Conservation (phyloP, 2,113 vertebrate genomes). For the Hyaena hyaena region DNA sequence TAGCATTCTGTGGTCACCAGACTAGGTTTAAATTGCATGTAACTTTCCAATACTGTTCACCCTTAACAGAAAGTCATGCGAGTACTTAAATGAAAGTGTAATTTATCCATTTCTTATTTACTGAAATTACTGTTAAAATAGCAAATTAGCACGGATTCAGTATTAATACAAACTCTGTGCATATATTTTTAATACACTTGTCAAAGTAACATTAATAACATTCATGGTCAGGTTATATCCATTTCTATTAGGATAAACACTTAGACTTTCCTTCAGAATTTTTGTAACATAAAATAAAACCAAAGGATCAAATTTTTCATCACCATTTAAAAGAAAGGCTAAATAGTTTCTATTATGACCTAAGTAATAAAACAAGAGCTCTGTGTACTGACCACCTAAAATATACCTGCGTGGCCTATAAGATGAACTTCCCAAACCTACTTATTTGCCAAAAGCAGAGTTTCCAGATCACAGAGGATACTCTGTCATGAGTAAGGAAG, state of each 20-base stretch:
- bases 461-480: not conserved
- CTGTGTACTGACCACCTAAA: not conserved
- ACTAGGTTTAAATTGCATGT: not conserved
- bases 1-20: not conserved
- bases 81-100: not conserved
- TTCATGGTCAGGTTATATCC: not conserved
- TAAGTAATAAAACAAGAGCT: not conserved
- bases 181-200: not conserved
- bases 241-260: constrained; percentile 12
- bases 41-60: not conserved
- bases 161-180: not conserved
- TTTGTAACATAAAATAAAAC: constrained; percentile 1
- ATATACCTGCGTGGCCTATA: not conserved
- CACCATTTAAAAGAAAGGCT: not conserved
- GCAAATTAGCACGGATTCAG: not conserved
- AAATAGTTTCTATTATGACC: not conserved
- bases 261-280: not conserved
- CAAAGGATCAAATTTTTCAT: not conserved
- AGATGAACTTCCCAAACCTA: not conserved
- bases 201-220: not conserved
- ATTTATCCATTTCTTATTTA: constrained; percentile 3
- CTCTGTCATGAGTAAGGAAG: not conserved
- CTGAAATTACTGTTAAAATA: constrained; percentile 9
- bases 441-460: not conserved
- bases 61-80: not conserved